Conservation (phyloP, 2,888 invertebrate genomes). For the Leptinotarsa rubiginosa region DNA sequence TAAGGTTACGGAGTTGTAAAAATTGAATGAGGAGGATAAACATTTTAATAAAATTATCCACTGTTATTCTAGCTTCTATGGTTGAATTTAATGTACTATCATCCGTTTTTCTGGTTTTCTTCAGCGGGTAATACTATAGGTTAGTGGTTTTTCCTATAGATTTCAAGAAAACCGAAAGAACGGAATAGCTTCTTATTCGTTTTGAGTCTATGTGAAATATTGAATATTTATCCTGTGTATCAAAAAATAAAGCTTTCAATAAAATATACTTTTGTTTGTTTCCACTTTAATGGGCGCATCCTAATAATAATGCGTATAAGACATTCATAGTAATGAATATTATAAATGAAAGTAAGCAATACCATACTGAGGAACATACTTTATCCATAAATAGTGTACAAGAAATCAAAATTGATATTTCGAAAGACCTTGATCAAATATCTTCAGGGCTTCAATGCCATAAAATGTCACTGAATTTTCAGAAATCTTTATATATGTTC, state of each 20-base stretch:
- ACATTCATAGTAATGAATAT: too few relatives aligned
- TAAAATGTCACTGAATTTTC: too few relatives aligned
- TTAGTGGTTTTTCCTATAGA: conserved; percentile 59
- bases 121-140: conserved; percentile 44
- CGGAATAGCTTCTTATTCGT: conserved; percentile 48
- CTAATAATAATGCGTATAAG: too few relatives aligned
- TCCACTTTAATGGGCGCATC: too few relatives aligned
- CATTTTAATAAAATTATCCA: conserved; percentile 48
- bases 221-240: conserved; percentile 63
- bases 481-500: too few relatives aligned
- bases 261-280: conserved; percentile 31
- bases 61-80: conserved; percentile 53
- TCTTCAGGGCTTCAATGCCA: too few relatives aligned
- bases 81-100: conserved; percentile 29
- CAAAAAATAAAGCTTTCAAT: conserved; percentile 64
- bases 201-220: conserved; percentile 64
- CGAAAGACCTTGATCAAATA: too few relatives aligned
- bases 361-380: too few relatives aligned
- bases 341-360: too few relatives aligned
- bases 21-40: conserved; percentile 54
- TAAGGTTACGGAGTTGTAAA: conserved; percentile 62
- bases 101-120: conserved; percentile 25
- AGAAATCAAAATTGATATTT: too few relatives aligned
- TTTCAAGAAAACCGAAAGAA: conserved; percentile 37
- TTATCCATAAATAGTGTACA: too few relatives aligned